These are phyloP conservation scores for Cladopsammia gracilis DNA, from an alignment of 64 coral and sea anemone genomes.

Conservation along the genomic window DNA sequence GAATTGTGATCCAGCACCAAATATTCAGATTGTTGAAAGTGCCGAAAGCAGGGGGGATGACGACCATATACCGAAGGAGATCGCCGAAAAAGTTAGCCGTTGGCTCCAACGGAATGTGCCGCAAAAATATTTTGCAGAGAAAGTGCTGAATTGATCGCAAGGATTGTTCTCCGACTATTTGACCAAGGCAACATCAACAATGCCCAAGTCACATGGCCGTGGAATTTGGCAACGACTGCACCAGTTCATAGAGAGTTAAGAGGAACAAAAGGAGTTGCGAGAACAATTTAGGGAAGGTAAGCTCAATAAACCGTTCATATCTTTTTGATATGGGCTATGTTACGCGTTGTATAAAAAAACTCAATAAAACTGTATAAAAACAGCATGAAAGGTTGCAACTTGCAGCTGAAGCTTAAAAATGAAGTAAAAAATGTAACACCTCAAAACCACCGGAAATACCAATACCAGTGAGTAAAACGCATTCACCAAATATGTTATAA, in stretches of 20 bases:
- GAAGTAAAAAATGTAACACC: not conserved
- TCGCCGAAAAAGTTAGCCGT: too few relatives aligned
- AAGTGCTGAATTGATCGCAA: too few relatives aligned
- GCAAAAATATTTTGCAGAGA: too few relatives aligned
- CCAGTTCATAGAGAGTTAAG: too few relatives aligned
- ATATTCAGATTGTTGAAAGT: not conserved
- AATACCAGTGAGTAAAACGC: slow-evolving; percentile 1
- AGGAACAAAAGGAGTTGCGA: not conserved
- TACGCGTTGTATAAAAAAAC: not conserved
- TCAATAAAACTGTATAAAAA: not conserved
- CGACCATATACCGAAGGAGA: not conserved
- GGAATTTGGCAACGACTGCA: too few relatives aligned
- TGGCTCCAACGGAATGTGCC: too few relatives aligned
- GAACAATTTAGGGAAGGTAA: not conserved
- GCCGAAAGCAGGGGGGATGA: not conserved
- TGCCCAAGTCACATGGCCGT: too few relatives aligned
- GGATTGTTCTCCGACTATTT: too few relatives aligned
- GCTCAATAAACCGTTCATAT: not conserved
- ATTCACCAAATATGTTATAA: not conserved
- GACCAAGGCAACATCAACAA: too few relatives aligned
- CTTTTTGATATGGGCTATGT: not conserved
- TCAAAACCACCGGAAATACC: not conserved
- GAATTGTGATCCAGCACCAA: not conserved
- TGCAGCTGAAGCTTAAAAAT: not conserved
- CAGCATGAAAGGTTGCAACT: not conserved